Evolutionary conservation across 2,797 vertebrate species (phyloP), one percentile per base, ranked within the genome.

Genomic region (Pseudomugil gertrudae): DNA sequence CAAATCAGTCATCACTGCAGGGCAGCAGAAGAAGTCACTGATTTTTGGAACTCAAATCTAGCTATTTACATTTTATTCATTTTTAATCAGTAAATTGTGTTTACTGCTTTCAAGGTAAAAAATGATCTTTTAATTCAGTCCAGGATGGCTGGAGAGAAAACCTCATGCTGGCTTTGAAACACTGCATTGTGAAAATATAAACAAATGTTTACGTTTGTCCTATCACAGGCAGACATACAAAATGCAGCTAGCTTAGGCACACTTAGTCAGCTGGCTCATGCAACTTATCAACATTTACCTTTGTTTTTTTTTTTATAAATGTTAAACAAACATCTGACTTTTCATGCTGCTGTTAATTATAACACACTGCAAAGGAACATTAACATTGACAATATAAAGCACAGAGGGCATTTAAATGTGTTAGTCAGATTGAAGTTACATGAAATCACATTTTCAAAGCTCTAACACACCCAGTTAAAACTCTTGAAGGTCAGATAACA

Each of bases 1-100:
- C 24, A 56, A 79, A 65, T 1, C 17, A 32, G 17, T 50, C 48
- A 65, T 29, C 38, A 21, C 32, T 30, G 54, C 32, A 9, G 47
- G 9, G 48, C 24, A 26, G 13, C 23, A 21, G 27, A 38, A 19
- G n/a, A 30, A 32, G 19, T 32, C 10, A 30, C 35, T 53, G 14
- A 35, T 69, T 66, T 30, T 43, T 66, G 4, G 3, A 38, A 19
- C 32, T 27, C 21, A 23, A 2, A 26, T 2, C 2, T 9, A 26
- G 8, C 17, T 52, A 14, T 27, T 27, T 13, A 24, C 6, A 26
- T 51, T 51, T 26, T 8, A 51, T 6, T 26, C 7, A 13, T 50
- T 24, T 24, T 10, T 67, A 17, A 47, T 21, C 40, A 13, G 19
- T 9, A 45, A 13, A 56, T 57, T 52, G 32, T 55, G 38, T 55